Evolutionary conservation across 2,888 invertebrate species (phyloP), one percentile per base, ranked within the genome.

Genomic region (Acrobeloides nanus): DNA sequence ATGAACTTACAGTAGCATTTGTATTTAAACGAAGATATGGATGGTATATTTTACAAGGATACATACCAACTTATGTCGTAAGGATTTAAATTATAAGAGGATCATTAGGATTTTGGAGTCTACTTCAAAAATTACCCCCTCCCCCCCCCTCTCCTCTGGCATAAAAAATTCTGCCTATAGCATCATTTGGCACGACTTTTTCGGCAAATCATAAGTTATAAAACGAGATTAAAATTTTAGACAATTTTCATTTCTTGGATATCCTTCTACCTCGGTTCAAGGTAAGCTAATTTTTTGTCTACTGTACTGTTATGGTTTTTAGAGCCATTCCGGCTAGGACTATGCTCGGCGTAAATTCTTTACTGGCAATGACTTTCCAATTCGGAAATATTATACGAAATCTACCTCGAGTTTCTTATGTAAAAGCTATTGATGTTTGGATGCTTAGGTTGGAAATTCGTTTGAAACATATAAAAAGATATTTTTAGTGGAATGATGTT

Each of bases 171-270:
- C n/a, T n/a, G n/a, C n/a, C n/a, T n/a, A n/a, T n/a, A n/a, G n/a
- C n/a, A n/a, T n/a, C n/a, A n/a, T n/a, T n/a, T n/a, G n/a, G n/a
- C n/a, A n/a, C n/a, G n/a, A n/a, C n/a, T n/a, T n/a, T n/a, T n/a
- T n/a, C n/a, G n/a, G n/a, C n/a, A n/a, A n/a, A n/a, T n/a, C n/a
- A n/a, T n/a, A n/a, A n/a, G n/a, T n/a, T n/a, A n/a, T n/a, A n/a
- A n/a, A n/a, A n/a, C n/a, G n/a, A n/a, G n/a, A n/a, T n/a, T n/a
- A n/a, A n/a, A 67, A n/a, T n/a, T 69, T 61, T 68, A 72, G 24
- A 73, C 73, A n/a, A 70, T 73, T 43, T 68, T 73, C 40, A 73
- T 73, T 37, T 65, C 65, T 1, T 73, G 73, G 73, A 73, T 73
- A 25, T 67, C 68, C 12, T 73, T 73, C 49, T 71, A 72, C 52